Conservation (phyloP, 2,888 invertebrate species). For the Lycia hirtaria region DNA sequence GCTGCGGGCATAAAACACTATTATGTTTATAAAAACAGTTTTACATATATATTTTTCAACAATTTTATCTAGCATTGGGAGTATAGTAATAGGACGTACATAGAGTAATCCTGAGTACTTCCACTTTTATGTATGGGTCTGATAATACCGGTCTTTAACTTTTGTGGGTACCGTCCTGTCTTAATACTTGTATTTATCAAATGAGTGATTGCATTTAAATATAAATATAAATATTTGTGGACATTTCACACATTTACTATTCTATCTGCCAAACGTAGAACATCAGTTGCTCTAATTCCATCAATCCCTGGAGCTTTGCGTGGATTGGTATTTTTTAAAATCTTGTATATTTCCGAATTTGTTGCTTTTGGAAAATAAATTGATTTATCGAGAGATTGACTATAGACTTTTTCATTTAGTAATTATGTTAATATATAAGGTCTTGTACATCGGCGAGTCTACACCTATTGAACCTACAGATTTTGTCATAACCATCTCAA, state of each 20-base stretch:
- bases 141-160: conserved; percentile 16
- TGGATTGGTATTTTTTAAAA: neutral
- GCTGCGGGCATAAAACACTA: neutral
- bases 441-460: no score
- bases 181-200: conserved; percentile 13
- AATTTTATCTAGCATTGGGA: conserved; percentile 15
- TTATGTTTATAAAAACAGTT: conserved; percentile 2
- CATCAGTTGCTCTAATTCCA: conserved; percentile 6
- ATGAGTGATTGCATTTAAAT: neutral
- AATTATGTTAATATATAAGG: no score
- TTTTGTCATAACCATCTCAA: no score
- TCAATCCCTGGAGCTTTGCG: conserved; percentile 17
- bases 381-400: neutral
- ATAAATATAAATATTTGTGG: no score
- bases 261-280: conserved; percentile 1
- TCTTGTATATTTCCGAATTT: neutral
- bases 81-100: conserved; percentile 17
- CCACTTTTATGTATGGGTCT: neutral
- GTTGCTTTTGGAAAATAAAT: neutral
- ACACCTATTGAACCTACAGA: no score
- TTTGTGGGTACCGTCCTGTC: conserved; percentile 2
- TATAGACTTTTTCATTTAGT: neutral
- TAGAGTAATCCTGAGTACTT: neutral
- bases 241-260: no score
- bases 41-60: conserved; percentile 10